phyloP scores from a whole-genome alignment of 2,797 vertebrate species.

The Tenualosa thibaudeaui region DNA sequence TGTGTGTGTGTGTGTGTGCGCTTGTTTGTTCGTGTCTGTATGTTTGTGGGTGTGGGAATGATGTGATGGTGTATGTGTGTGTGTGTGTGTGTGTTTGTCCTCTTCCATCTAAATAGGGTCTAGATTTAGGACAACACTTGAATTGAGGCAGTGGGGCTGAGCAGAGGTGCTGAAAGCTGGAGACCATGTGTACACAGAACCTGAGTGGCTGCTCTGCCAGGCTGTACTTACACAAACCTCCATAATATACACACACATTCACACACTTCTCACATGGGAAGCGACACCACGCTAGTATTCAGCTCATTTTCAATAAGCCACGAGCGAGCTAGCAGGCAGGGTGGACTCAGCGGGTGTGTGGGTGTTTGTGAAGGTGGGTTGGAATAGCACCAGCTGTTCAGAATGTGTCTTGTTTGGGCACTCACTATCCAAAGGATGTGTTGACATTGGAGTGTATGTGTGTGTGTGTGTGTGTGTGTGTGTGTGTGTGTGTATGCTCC shows the following conservation, averaged over 20 bases:
- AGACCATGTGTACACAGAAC: constrained; percentile 67
- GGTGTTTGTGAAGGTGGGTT: neutral
- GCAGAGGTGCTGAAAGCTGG: constrained; percentile 64
- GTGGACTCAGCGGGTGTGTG: neutral
- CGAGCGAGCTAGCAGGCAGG: neutral
- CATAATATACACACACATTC: constrained; percentile 19
- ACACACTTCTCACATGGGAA: constrained; percentile 22
- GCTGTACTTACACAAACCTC: constrained; percentile 19
- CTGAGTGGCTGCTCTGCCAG: constrained; percentile 44
- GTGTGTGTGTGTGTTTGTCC: constrained; percentile 65
- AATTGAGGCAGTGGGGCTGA: constrained; percentile 72
- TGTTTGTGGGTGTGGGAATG: neutral
- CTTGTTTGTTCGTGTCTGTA: neutral
- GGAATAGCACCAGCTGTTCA: neutral
- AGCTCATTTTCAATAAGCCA: neutral
- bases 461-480: neutral
- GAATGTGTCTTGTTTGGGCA: neutral
- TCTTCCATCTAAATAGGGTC: constrained; percentile 60
- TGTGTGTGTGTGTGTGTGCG: neutral
- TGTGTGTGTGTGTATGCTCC: no score
- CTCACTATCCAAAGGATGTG: neutral
- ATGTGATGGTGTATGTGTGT: constrained; percentile 54
- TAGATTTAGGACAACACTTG: constrained; percentile 69
- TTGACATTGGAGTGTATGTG: neutral
- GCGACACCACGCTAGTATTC: neutral